Evolutionary conservation across 2,113 vertebrate genomes (phyloP).

Genomic region (Calidris pugnax): DNA sequence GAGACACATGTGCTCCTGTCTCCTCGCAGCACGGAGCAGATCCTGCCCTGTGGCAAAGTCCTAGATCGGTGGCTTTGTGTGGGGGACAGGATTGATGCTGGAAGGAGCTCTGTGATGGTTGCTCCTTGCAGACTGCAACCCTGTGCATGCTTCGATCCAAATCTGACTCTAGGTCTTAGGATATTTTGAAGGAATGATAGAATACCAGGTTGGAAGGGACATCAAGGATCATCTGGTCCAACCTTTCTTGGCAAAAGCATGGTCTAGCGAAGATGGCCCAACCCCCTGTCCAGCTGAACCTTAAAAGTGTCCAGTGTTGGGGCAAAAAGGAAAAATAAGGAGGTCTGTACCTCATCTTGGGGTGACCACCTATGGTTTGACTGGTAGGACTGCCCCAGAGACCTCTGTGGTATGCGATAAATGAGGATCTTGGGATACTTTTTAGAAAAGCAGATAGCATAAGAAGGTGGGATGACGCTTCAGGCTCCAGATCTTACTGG

Average conservation of each 20-base stretch:
- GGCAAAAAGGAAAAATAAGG: neutral
- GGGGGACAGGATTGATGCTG: neutral
- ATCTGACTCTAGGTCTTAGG: neutral
- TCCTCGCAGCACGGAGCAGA: neutral
- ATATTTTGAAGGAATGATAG: neutral
- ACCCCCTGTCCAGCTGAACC: neutral
- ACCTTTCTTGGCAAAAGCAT: neutral
- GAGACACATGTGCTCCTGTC: neutral
- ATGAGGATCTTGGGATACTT: neutral
- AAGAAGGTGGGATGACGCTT: neutral
- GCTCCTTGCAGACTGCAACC: neutral
- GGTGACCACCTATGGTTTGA: neutral
- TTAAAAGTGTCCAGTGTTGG: neutral
- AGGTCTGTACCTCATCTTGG: neutral
- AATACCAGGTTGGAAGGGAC: neutral
- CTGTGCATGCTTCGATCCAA: fast-evolving
- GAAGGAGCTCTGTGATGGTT: neutral
- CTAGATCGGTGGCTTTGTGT: fast-evolving
- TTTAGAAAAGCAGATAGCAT: neutral
- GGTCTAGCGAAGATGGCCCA: neutral
- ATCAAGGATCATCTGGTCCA: neutral
- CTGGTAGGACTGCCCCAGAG: neutral
- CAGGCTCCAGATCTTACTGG: neutral
- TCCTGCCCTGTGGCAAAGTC: neutral
- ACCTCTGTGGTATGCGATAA: neutral